phyloP scores from a whole-genome alignment of 2,888 invertebrate species.

The Lasioglossum lativentre region DNA sequence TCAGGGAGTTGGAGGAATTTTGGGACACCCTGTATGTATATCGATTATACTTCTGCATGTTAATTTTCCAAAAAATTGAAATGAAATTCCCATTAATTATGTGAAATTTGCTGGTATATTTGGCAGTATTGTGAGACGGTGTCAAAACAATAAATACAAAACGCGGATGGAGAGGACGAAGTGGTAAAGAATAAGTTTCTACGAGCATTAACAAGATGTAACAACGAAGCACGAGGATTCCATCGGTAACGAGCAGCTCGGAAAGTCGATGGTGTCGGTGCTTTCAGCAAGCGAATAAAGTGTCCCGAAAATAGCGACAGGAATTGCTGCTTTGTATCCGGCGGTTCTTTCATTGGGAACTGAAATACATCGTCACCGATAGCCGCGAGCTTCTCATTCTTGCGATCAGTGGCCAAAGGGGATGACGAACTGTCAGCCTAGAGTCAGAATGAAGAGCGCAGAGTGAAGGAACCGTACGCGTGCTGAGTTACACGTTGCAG shows the following conservation, averaged over 20 bases:
- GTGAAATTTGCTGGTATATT: no score
- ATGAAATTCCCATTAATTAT: no score
- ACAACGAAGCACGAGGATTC: background rate
- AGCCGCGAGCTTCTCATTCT: constrained; percentile 71
- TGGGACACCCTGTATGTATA: no score
- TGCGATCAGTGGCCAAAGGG: constrained; percentile 62
- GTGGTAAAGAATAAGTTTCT: background rate
- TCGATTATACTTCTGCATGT: background rate
- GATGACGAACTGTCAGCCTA: constrained; percentile 81
- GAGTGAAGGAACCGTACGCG: constrained; percentile 80
- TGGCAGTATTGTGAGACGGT: background rate
- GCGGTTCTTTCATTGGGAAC: constrained; percentile 58
- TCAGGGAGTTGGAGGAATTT: no score
- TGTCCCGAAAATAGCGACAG: constrained; percentile 39
- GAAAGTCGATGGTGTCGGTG: background rate
- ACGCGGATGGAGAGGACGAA: background rate
- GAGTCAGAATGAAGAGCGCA: constrained; percentile 77
- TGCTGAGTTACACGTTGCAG: constrained; percentile 77
- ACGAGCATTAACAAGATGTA: background rate
- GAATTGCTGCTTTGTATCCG: constrained; percentile 53
- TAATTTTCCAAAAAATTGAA: background rate
- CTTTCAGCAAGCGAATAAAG: background rate
- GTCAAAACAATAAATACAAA: background rate
- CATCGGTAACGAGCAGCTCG: background rate
- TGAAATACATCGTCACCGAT: constrained; percentile 71